Evolutionary conservation across 2,888 invertebrate species (phyloP).

Genomic region (Tupiocoris notatus): DNA sequence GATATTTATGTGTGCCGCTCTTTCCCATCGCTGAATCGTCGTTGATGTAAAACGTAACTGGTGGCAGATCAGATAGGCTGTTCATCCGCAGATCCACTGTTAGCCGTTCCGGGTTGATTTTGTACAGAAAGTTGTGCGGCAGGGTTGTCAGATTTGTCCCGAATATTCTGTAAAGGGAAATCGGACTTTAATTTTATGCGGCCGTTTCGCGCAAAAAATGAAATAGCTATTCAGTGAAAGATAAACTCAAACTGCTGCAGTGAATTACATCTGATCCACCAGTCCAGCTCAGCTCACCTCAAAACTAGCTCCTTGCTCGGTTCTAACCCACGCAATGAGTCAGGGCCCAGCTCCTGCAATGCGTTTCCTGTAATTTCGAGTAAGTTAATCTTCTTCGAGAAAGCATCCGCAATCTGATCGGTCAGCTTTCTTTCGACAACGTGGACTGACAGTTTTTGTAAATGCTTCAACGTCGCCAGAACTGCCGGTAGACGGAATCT

Average conservation of each 20-base stretch:
- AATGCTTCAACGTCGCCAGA: slow-evolving; percentile 68
- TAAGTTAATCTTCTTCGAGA: slow-evolving; percentile 71
- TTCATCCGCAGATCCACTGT: slow-evolving; percentile 80
- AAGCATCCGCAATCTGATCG: slow-evolving; percentile 72
- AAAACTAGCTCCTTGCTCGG: slow-evolving; percentile 22
- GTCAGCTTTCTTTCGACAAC: slow-evolving; percentile 70
- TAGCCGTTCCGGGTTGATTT: slow-evolving; percentile 53
- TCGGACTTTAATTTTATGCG: not conserved
- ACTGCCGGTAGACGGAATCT: slow-evolving; percentile 70
- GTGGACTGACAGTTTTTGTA: slow-evolving; percentile 73
- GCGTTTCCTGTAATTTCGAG: slow-evolving; percentile 75
- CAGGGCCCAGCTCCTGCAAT: slow-evolving; percentile 56
- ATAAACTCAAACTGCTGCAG: too few species aligned
- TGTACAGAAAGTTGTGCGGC: slow-evolving; percentile 41
- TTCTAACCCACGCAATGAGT: slow-evolving; percentile 28
- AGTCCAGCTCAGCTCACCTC: not conserved
- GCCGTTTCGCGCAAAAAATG: too few species aligned
- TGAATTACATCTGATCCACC: too few species aligned
- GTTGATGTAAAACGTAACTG: slow-evolving; percentile 29
- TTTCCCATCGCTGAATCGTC: slow-evolving; percentile 33
- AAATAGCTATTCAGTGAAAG: too few species aligned
- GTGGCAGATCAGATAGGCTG: slow-evolving; percentile 61
- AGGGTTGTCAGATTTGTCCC: slow-evolving; percentile 42
- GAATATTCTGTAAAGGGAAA: slow-evolving; percentile 26
- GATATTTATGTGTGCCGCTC: slow-evolving; percentile 39